These are phyloP conservation scores for Microhierax caerulescens DNA, from an alignment of 2,797 vertebrate species.

Conservation along the genomic window DNA sequence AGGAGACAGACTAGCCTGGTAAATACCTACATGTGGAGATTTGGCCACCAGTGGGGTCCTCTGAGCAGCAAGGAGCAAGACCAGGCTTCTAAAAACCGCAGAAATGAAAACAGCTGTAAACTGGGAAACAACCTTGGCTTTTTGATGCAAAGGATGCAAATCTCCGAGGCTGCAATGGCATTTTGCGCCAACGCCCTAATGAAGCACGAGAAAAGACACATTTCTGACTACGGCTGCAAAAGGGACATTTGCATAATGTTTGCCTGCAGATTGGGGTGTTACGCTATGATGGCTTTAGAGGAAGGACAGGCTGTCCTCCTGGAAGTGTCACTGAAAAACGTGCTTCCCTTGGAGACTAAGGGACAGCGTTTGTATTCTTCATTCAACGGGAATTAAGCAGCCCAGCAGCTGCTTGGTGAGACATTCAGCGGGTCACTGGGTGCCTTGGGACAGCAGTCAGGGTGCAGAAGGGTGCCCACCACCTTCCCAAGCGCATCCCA, in stretches of 20 bases:
- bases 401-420: not conserved
- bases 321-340: constrained; percentile 2
- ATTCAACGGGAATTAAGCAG: not conserved
- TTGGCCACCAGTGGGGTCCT: not conserved
- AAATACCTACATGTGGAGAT: not conserved
- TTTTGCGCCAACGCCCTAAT: not conserved
- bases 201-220: not conserved
- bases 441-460: not conserved
- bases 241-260: constrained; percentile 44
- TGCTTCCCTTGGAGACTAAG: not conserved
- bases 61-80: not conserved
- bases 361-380: not conserved
- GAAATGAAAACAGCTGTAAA: not conserved
- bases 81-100: not conserved
- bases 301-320: constrained; percentile 45
- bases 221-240: not conserved
- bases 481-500: not conserved
- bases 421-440: fast-evolving
- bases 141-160: not conserved
- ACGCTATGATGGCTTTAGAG: not conserved
- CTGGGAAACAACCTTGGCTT: not conserved
- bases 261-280: constrained; percentile 34
- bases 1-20: not conserved
- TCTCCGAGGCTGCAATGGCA: not conserved
- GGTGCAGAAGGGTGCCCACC: not conserved